Percentiles rank a stretch among this genome's conserved stretches.
These are phyloP conservation scores for Hybognathus amarus DNA, from an alignment of 2,797 vertebrate species.

Conservation along the genomic window DNA sequence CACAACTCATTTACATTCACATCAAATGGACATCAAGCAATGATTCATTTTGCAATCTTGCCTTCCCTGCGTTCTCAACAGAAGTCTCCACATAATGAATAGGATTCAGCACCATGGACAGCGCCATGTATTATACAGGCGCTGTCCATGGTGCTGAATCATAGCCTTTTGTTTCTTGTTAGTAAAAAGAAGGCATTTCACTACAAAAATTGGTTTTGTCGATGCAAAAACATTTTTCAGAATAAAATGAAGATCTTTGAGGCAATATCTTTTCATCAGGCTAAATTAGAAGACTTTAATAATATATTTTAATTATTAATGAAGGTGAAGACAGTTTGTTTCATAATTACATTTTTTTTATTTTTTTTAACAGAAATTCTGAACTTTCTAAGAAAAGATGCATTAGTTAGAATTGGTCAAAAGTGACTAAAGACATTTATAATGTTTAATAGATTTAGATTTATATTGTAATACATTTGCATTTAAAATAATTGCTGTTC, in stretches of 20 bases:
- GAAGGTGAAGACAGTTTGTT: background rate
- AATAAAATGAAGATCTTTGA: background rate
- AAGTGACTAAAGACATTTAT: background rate
- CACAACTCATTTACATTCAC: background rate
- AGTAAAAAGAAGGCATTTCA: background rate
- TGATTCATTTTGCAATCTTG: background rate
- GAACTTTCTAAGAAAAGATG: background rate
- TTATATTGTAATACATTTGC: too few species aligned
- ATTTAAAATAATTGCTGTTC: too few species aligned
- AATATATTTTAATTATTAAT: background rate
- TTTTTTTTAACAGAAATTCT: background rate
- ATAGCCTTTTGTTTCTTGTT: background rate
- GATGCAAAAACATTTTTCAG: too few species aligned
- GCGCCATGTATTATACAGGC: fast-evolving
- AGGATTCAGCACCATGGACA: too few species aligned
- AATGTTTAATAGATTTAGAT: background rate
- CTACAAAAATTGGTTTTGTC: too few species aligned
- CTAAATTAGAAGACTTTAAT: background rate
- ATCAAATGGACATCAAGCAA: background rate
- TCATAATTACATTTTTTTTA: too few species aligned
- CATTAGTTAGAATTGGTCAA: background rate
- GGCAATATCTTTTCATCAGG: background rate
- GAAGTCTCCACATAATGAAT: background rate
- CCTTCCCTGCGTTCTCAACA: background rate
- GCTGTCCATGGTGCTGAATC: conserved; percentile 33